Base-by-base conservation (phyloP, 2,888 invertebrate species). In the Hedya salicella region DNA sequence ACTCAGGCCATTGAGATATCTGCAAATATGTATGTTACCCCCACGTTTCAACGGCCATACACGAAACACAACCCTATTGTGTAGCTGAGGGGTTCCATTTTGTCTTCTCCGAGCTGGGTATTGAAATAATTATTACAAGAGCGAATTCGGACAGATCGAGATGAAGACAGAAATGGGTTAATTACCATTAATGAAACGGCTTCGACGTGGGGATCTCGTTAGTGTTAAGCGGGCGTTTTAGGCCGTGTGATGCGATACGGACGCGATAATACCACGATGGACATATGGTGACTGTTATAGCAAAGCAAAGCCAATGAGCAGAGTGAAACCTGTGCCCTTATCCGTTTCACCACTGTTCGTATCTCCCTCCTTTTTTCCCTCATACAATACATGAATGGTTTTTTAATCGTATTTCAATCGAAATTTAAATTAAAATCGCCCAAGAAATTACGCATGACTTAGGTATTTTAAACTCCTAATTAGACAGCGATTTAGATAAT, bases 81-180 rank as follows among this genome's bases (percentile, higher is more conserved):
- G 17, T 32, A n/a, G 16, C 3, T 46, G 14, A 25, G 52, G 40
- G 21, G 42, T 30, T 11, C 14, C 8, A 25, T 30, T 60, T 53
- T 5, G 9, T 30, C 3, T 42, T 39, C 16, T 16, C 8, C n/a
- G 9, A 6, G 2, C 32, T 1, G 21, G 48, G 40, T 66, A 49
- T 49, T 30, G 48, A 66, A 66, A 66, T 66, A 61, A 66, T 66
- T 61, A 61, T 66, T 61, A 61, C 60, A 40, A 62, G 64, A 64
- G 61, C 62, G 67, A 62, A 68, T 73, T 71, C 69, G 69, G 67
- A 68, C 69, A 62, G 70, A 68, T 62, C 63, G 68, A 69, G 69
- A 70, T 71, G 68, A 70, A 73, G 71, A 62, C 67, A 68, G 64
- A 66, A 66, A 66, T 50, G 73, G 74, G 72, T 75, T 76, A 76